A percentile compares a stretch with the other conserved stretches of the same genome.
Evolutionary conservation across 2,113 vertebrate species (phyloP).

Genomic region (Microtus richardsoni): DNA sequence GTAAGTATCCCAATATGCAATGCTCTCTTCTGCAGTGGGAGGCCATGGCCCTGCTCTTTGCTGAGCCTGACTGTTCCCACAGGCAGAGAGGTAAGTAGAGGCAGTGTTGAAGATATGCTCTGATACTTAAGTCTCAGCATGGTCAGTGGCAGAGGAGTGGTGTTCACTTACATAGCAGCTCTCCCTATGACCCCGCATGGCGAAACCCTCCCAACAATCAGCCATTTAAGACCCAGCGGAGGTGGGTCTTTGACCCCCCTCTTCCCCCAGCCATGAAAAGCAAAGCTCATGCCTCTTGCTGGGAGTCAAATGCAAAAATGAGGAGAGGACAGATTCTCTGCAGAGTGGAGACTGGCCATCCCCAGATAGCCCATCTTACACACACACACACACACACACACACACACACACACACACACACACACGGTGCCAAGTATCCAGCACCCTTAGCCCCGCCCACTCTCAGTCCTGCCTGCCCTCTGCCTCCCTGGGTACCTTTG

Average conservation of each 20-base stretch:
- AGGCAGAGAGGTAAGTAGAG: background rate
- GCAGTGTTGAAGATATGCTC: background rate
- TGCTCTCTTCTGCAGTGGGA: accelerated
- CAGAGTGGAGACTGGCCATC: accelerated
- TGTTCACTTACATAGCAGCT: accelerated
- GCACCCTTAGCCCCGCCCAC: background rate
- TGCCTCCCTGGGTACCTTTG: constrained; percentile 88
- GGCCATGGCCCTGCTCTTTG: accelerated
- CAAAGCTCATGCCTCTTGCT: background rate
- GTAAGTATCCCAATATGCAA: accelerated
- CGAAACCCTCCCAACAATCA: accelerated
- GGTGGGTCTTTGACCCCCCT: no score
- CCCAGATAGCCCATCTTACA: background rate
- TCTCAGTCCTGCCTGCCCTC: accelerated
- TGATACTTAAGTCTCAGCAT: accelerated
- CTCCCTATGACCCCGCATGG: background rate
- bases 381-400: no score
- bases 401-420: background rate
- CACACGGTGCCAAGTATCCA: background rate
- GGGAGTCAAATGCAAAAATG: background rate
- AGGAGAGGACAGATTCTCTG: background rate
- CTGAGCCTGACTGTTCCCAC: background rate
- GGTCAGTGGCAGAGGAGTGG: accelerated
- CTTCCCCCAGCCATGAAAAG: background rate
- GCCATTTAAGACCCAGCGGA: background rate